These are phyloP conservation scores for Tetraodon nigroviridis DNA, from an alignment of 2,113 vertebrate species.

Conservation along the genomic window DNA sequence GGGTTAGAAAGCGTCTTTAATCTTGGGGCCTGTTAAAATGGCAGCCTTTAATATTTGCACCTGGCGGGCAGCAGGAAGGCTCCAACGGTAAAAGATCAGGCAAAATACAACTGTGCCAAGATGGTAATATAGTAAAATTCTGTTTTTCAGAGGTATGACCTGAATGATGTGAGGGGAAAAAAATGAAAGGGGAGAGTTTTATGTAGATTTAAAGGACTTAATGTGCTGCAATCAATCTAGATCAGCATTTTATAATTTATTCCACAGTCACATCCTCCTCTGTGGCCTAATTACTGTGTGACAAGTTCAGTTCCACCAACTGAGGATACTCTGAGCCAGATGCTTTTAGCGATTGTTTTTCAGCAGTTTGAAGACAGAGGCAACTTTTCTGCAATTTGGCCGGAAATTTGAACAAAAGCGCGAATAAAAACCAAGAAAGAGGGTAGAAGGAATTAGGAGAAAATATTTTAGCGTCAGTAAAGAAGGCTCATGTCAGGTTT, in stretches of 20 bases:
- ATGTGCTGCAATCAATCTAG: slow-evolving; percentile 8
- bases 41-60: background rate
- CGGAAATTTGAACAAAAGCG: no score
- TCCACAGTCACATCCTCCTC: slow-evolving; percentile 11
- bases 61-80: no score
- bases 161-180: no score
- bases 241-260: slow-evolving; percentile 22
- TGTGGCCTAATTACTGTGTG: slow-evolving; percentile 19
- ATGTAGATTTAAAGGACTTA: slow-evolving; percentile 8
- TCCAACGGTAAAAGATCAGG: no score
- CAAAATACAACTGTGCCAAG: no score
- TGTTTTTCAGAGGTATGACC: no score
- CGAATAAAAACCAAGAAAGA: no score
- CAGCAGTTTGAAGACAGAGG: background rate
- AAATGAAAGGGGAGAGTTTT: background rate
- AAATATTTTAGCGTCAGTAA: no score
- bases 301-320: slow-evolving; percentile 16
- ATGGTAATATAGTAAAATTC: no score
- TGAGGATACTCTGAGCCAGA: slow-evolving; percentile 8
- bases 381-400: no score
- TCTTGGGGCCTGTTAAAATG: slow-evolving; percentile 6
- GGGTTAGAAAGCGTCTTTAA: slow-evolving; percentile 11
- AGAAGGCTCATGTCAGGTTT: no score
- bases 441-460: no score
- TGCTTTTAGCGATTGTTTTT: background rate